Evolutionary conservation across 2,797 vertebrate species (phyloP).

Genomic region (Sebastiscus tertius): DNA sequence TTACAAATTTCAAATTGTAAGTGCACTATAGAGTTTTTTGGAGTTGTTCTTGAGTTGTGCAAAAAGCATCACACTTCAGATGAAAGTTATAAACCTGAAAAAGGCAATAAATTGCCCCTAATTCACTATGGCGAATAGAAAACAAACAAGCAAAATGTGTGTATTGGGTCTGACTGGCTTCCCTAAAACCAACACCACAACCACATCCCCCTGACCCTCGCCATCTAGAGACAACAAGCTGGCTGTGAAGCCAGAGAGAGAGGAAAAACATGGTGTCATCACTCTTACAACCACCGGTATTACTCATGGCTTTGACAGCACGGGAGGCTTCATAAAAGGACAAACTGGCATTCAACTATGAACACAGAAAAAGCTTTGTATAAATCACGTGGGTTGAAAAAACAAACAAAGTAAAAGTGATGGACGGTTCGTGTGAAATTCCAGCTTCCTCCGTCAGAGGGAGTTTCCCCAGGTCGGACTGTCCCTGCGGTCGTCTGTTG

Average conservation of each 20-base stretch:
- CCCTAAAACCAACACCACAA: constrained; percentile 45
- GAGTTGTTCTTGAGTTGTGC: constrained; percentile 42
- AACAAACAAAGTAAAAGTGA: constrained; percentile 40
- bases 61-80: constrained; percentile 53
- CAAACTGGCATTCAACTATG: constrained; percentile 37
- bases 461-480: constrained; percentile 51
- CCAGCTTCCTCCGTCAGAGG: constrained; percentile 29
- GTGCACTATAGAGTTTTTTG: constrained; percentile 48
- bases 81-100: constrained; percentile 37
- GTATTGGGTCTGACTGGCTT: constrained; percentile 25
- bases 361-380: constrained; percentile 21
- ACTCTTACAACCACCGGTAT: constrained; percentile 36
- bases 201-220: constrained; percentile 47
- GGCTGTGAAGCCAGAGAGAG: constrained; percentile 31
- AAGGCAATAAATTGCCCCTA: constrained; percentile 31
- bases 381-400: constrained; percentile 21
- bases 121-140: constrained; percentile 32
- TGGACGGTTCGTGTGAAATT: constrained; percentile 39
- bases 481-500: constrained; percentile 36
- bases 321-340: constrained; percentile 9
- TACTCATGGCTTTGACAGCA: constrained; percentile 42
- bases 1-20: constrained; percentile 69
- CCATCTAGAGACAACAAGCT: constrained; percentile 45
- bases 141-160: constrained; percentile 38
- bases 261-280: constrained; percentile 49